These are phyloP conservation scores for Chamaetylas fuelleborni DNA, from an alignment of 2,113 vertebrate species.

Conservation along the genomic window DNA sequence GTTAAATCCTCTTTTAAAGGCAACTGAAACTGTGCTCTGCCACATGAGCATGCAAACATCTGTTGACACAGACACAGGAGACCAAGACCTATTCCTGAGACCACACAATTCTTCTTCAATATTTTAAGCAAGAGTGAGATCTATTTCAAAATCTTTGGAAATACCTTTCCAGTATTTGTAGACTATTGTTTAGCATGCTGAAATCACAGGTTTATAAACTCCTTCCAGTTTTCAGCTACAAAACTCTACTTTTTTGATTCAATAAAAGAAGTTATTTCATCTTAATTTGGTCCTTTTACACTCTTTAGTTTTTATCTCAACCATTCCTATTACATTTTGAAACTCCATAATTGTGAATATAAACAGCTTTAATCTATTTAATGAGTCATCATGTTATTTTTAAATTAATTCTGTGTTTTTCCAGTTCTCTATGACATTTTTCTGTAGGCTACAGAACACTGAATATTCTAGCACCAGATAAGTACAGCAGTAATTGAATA, in stretches of 20 bases:
- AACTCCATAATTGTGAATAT: background rate
- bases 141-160: background rate
- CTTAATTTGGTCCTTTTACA: background rate
- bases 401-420: background rate
- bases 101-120: background rate
- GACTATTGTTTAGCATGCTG: background rate
- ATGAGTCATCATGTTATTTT: background rate
- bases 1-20: background rate
- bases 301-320: background rate
- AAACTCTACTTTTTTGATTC: background rate
- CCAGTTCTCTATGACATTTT: background rate
- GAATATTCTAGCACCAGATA: background rate
- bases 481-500: background rate
- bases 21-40: background rate
- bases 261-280: background rate
- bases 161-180: background rate
- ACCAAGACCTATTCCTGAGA: background rate
- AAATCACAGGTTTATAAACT: background rate
- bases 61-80: background rate
- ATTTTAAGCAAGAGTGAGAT: background rate
- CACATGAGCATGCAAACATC: background rate
- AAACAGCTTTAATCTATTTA: background rate
- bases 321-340: background rate
- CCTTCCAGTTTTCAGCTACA: background rate
- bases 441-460: background rate